Conservation (phyloP, 2,113 vertebrate species). For the Planiliza haematocheilus region DNA sequence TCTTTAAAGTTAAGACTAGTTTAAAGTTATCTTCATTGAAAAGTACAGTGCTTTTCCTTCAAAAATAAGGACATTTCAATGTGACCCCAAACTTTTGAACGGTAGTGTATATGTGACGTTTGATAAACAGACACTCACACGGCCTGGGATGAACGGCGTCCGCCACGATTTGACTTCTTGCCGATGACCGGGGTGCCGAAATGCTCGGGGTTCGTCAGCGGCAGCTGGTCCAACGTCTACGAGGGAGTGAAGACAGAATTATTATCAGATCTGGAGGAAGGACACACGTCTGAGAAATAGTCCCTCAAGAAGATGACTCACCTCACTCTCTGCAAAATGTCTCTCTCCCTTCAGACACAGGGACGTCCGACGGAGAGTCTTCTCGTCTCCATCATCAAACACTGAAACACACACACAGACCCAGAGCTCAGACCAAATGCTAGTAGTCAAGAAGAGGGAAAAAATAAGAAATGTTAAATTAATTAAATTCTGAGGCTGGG, state of each 20-base stretch:
- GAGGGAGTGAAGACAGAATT: not conserved
- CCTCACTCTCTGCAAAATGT: slow-evolving; percentile 99
- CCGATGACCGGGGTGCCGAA: slow-evolving; percentile 98
- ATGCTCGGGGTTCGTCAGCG: slow-evolving; percentile 97
- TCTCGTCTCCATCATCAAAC: slow-evolving; percentile 98
- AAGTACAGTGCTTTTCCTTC: too few species aligned
- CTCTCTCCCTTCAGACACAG: slow-evolving; percentile 98
- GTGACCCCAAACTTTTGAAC: too few species aligned
- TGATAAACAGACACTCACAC: slow-evolving; percentile 82
- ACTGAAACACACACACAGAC: slow-evolving; percentile 80
- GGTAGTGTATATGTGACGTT: too few species aligned
- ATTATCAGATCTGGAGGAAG: not conserved
- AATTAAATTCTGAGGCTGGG: too few species aligned
- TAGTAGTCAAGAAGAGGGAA: too few species aligned
- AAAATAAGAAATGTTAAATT: too few species aligned
- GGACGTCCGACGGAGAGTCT: slow-evolving; percentile 94
- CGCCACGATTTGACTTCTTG: slow-evolving; percentile 93
- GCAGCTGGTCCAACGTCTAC: slow-evolving; percentile 96
- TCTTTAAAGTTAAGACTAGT: too few species aligned
- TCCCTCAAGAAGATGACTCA: slow-evolving; percentile 54
- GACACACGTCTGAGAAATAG: not conserved
- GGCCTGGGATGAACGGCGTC: slow-evolving; percentile 93
- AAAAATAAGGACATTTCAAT: too few species aligned
- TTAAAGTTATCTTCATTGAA: too few species aligned
- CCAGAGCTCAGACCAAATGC: too few species aligned